phyloP scores from a whole-genome alignment of 2,113 vertebrate genomes.

The Micromys minutus region DNA sequence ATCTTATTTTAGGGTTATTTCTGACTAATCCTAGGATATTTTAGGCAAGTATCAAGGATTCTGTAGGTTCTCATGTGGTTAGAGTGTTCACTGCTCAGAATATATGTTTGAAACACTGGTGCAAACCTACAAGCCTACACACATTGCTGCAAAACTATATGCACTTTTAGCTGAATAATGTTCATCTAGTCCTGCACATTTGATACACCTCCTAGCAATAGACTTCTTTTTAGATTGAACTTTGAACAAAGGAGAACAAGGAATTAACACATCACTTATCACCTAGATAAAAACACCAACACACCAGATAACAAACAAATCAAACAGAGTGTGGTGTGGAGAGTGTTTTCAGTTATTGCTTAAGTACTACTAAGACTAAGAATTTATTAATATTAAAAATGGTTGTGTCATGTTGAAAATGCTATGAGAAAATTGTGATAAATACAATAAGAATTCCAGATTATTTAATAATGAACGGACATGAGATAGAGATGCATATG shows the following conservation, averaged over 20 bases:
- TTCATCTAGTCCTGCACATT: background rate
- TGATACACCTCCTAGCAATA: background rate
- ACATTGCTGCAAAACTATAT: background rate
- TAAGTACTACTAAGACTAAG: background rate
- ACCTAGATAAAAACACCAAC: conserved; percentile 23
- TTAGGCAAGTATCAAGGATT: background rate
- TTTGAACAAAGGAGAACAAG: background rate
- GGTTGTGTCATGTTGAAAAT: background rate
- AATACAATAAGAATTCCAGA: background rate
- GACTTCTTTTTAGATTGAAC: background rate
- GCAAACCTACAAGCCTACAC: background rate
- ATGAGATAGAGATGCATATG: background rate
- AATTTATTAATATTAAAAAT: background rate
- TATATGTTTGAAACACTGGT: background rate
- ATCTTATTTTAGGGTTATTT: background rate
- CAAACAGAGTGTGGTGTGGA: background rate
- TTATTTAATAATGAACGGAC: background rate
- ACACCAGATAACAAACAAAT: background rate
- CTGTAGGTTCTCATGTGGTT: background rate
- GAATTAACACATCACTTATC: conserved; percentile 5
- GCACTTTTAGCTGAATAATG: background rate
- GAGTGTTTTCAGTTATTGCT: conserved; percentile 22
- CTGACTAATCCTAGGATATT: background rate
- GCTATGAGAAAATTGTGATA: background rate
- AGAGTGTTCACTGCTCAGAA: background rate